These are phyloP conservation scores for Eilema caniola DNA, from an alignment of 2,888 invertebrate genomes.

Conservation along the genomic window DNA sequence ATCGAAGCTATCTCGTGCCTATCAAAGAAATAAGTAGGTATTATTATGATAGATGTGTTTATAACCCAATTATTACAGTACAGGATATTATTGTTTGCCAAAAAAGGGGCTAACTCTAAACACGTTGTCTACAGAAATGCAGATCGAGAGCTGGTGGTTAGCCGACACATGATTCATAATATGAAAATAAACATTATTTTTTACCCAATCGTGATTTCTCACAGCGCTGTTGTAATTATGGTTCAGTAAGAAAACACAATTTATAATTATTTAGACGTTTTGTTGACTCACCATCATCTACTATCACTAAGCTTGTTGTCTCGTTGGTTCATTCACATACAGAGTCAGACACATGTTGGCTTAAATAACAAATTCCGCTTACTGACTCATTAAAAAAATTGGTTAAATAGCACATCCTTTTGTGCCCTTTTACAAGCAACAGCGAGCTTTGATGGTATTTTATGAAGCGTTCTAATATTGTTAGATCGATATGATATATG, in stretches of 20 bases:
- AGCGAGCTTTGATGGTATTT: conserved; percentile 19
- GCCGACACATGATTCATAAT: conserved; percentile 69
- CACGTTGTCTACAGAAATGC: conserved; percentile 45
- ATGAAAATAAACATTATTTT: conserved; percentile 75
- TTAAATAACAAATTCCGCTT: conserved; percentile 49
- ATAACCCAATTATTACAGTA: conserved; percentile 48
- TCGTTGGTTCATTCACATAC: conserved; percentile 31
- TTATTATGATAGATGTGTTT: conserved; percentile 39
- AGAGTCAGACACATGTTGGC: conserved; percentile 43
- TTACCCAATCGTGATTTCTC: conserved; percentile 57
- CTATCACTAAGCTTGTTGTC: conserved; percentile 43
- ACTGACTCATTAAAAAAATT: conserved; percentile 48
- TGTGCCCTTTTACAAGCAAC: conserved; percentile 28
- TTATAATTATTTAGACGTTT: conserved; percentile 47
- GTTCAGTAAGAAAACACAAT: conserved; percentile 43
- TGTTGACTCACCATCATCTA: conserved; percentile 37
- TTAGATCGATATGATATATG: background rate
- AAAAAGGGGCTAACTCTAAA: conserved; percentile 57
- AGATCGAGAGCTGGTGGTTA: conserved; percentile 26
- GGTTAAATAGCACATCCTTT: conserved; percentile 51
- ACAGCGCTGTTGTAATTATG: conserved; percentile 57
- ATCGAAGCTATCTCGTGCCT: conserved; percentile 21
- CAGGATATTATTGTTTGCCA: conserved; percentile 63
- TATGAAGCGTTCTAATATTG: background rate
- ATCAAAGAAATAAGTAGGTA: conserved; percentile 19